Conservation (phyloP, 1,140 invertebrate genomes). For the Colletes latitarsis region DNA sequence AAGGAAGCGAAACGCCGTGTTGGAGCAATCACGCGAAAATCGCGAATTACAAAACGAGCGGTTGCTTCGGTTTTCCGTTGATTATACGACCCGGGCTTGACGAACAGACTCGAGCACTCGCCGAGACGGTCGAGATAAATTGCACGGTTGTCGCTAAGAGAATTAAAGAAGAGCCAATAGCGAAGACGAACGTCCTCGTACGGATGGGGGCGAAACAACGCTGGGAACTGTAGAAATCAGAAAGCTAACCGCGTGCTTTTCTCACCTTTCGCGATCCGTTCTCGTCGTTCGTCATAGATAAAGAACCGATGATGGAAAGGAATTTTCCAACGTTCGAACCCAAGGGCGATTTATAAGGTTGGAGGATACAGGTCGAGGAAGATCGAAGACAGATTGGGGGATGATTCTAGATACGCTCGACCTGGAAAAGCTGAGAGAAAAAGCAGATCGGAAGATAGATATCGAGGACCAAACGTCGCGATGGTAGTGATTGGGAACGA, state of each 20-base stretch:
- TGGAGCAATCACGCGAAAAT: neutral
- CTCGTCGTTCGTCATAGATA: neutral
- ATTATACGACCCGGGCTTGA: neutral
- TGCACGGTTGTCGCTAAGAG: slow-evolving; percentile 12
- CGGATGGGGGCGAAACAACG: slow-evolving; percentile 22
- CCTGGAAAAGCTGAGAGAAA: too few relatives aligned
- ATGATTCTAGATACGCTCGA: neutral
- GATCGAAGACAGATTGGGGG: neutral
- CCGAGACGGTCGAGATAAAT: slow-evolving; percentile 28
- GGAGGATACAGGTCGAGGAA: neutral
- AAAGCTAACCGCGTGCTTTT: neutral
- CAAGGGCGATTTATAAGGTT: neutral
- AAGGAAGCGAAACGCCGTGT: neutral
- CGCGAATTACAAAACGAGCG: neutral
- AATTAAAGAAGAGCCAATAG: slow-evolving; percentile 30
- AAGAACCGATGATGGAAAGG: neutral
- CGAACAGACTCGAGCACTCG: neutral
- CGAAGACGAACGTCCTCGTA: too few relatives aligned
- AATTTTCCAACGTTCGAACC: neutral
- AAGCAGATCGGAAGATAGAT: too few relatives aligned
- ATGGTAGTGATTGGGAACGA: too few relatives aligned
- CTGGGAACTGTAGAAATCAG: neutral
- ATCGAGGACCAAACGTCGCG: too few relatives aligned
- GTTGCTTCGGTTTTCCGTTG: neutral
- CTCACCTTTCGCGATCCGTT: too few relatives aligned